Base-by-base conservation (phyloP, 2,113 vertebrate species). In the Hyla sarda region DNA sequence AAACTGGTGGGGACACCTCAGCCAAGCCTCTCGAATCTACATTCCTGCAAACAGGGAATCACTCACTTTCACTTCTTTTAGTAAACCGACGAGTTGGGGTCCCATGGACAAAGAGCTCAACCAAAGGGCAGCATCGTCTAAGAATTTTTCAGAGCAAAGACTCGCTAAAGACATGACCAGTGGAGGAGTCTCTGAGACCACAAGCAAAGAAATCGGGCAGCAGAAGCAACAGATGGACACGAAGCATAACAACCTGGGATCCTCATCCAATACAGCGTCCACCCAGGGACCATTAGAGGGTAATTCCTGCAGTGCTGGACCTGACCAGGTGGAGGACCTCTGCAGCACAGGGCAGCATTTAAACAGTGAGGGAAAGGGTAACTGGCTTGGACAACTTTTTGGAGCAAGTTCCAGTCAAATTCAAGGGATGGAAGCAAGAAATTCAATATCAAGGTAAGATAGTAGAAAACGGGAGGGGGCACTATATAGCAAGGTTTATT, bases 341-440 rank as follows among this genome's bases (percentile, higher is more conserved):
- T 17, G 19, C 47, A 34, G n/a, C n/a, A 21, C 0, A 41, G 41
- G 16, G 13, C 50, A 16, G 6, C 7, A 2, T n/a, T 71, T 25
- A 1, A 47, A n/a, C 54, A 58, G 8, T 4, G 34, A 84, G 0
- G 56, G 47, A 32, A 88, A 34, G 41, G 86, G 90, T 41, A 17
- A 23, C 9, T 92, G 94, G 92, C 86, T 98, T 75, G 96, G 96
- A 0, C 91, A 97, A 25, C 95, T 98, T 17, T 99, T 99, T 16
- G 98, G 98, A 76, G 96, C 95, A 25, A 85, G 75, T 87, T 74
- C 0, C 13, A 73, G 87, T 0, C 83, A 82, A 0, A 79, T 84
- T 87, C 25, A 89, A 87, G 88, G 90, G 32, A 65, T 82, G 0
- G 92, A 92, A 2, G 7, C 14, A 1, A 2, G 74, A 82, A 17